Evolutionary conservation across 2,797 vertebrate genomes (phyloP).

Genomic region (Dermochelys coriacea): DNA sequence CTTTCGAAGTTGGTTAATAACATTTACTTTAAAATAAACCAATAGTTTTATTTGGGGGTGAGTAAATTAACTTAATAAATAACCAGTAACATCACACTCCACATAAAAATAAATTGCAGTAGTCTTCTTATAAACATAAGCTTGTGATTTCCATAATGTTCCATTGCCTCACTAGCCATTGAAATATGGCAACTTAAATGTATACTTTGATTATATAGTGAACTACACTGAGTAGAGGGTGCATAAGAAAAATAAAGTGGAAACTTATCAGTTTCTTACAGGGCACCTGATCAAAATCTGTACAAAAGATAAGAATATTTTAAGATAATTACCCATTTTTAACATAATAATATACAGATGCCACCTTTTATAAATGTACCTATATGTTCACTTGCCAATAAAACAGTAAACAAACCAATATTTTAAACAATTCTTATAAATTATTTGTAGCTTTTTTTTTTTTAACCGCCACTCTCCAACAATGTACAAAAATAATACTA

Average conservation of each 20-base stretch:
- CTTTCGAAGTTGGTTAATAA: slow-evolving; percentile 10
- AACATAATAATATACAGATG: slow-evolving; percentile 78
- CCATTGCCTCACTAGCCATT: slow-evolving; percentile 27
- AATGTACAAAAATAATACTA: slow-evolving; percentile 94
- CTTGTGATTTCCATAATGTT: slow-evolving; percentile 23
- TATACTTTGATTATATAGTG: slow-evolving; percentile 35
- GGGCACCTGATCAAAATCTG: slow-evolving; percentile 78
- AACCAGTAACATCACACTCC: slow-evolving; percentile 38
- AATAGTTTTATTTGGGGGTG: neutral
- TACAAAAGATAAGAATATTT: slow-evolving; percentile 77
- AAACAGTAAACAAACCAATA: slow-evolving; percentile 83
- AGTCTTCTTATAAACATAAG: slow-evolving; percentile 26
- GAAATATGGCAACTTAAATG: slow-evolving; percentile 39
- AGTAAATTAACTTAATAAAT: slow-evolving; percentile 12
- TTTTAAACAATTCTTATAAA: slow-evolving; percentile 83
- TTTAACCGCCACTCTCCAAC: slow-evolving; percentile 83
- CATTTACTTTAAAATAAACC: slow-evolving; percentile 8
- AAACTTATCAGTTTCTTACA: slow-evolving; percentile 67
- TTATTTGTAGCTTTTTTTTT: slow-evolving; percentile 76
- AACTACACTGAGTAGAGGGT: slow-evolving; percentile 53
- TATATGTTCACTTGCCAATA: slow-evolving; percentile 76
- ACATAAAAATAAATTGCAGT: slow-evolving; percentile 14
- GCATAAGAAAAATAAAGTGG: slow-evolving; percentile 66
- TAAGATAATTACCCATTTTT: slow-evolving; percentile 78
- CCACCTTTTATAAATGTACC: slow-evolving; percentile 78